Percentiles rank a stretch among this genome's conserved stretches.
These are phyloP conservation scores for Actinemys pallida DNA, from an alignment of 2,113 vertebrate species.

Conservation along the genomic window DNA sequence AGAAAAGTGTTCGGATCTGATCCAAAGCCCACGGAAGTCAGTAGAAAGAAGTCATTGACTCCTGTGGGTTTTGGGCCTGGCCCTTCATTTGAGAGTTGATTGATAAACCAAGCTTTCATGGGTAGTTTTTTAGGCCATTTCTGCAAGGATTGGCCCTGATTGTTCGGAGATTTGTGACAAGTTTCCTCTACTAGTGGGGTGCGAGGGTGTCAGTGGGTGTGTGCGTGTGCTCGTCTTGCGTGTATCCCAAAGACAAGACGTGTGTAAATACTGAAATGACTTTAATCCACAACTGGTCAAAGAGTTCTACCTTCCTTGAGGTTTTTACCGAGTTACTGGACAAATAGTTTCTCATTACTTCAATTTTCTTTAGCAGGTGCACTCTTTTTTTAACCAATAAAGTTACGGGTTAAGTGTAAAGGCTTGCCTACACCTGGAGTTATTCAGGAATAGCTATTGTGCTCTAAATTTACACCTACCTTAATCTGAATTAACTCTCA, in stretches of 20 bases:
- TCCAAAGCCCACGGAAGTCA: neutral
- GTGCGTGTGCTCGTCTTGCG: rapidly evolving
- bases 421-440: neutral
- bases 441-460: neutral
- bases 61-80: neutral
- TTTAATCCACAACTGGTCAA: neutral
- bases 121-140: neutral
- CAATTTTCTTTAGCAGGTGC: neutral
- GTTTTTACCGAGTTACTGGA: neutral
- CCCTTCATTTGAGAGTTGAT: neutral
- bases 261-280: neutral
- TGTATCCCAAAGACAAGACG: neutral
- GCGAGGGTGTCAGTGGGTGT: neutral
- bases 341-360: neutral
- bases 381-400: neutral
- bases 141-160: neutral
- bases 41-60: neutral
- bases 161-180: neutral
- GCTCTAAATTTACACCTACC: neutral
- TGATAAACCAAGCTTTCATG: neutral
- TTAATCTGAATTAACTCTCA: neutral
- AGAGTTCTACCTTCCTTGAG: neutral
- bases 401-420: neutral
- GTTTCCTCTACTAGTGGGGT: neutral
- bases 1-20: neutral